phyloP scores from a whole-genome alignment of 2,113 vertebrate species.

The Cichladusa arquata region DNA sequence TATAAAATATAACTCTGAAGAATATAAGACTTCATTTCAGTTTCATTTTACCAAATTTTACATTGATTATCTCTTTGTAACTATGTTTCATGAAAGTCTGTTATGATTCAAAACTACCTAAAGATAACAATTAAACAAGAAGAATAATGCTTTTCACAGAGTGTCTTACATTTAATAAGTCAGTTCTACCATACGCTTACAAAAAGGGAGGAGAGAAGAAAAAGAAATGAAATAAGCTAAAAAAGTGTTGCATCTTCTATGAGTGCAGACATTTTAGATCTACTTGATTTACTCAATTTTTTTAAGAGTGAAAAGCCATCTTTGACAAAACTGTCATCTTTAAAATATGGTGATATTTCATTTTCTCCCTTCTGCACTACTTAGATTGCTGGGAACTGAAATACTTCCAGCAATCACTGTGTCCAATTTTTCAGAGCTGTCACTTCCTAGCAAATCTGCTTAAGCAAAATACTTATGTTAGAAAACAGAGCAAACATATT shows the following conservation, averaged over 20 bases:
- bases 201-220: neutral
- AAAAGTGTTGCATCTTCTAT: neutral
- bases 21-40: neutral
- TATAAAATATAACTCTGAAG: neutral
- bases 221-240: neutral
- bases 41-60: neutral
- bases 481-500: constrained; percentile 69
- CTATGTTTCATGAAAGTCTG: neutral
- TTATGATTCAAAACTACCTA: neutral
- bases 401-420: constrained; percentile 62
- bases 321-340: constrained; percentile 78
- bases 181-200: neutral
- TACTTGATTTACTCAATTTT: constrained; percentile 68
- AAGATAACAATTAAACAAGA: constrained; percentile 6
- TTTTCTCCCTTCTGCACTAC: constrained; percentile 64
- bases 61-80: neutral
- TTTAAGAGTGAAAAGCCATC: constrained; percentile 67
- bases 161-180: neutral
- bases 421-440: constrained; percentile 79
- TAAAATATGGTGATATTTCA: constrained; percentile 75
- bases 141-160: neutral
- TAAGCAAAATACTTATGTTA: constrained; percentile 73
- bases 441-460: constrained; percentile 75
- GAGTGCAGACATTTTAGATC: constrained; percentile 35
- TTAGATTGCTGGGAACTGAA: constrained; percentile 71